Base-by-base conservation (phyloP, 2,797 vertebrate species). In the Aulostomus chinensis region DNA sequence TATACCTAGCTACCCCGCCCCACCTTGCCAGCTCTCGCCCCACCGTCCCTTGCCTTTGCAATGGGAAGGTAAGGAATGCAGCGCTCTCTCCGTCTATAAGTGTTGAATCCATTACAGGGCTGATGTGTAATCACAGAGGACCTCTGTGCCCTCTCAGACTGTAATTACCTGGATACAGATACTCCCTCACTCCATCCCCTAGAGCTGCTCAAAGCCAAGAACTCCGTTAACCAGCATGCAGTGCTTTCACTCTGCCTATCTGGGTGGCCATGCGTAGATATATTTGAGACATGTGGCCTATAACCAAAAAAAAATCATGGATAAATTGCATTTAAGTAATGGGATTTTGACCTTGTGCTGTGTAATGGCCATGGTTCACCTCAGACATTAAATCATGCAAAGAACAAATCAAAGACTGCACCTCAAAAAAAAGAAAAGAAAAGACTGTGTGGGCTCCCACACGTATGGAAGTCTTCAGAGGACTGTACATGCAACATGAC, bases 41-140 rank as follows among this genome's bases (percentile, higher is more conserved):
- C 1, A 65, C 70, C 50, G 26, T 59, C 73, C 74, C 77, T 67
- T 69, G 68, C 82, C 30, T 80, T 68, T 30, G 46, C 72, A 12
- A 65, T 36, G 58, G 76, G 55, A 75, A 72, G 71, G 77, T 63
- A 76, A 75, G 78, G 88, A 89, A 88, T 69, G 76, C 66, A 37
- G 39, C 58, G 26, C 70, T 45, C 69, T 37, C 77, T 71, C 85
- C 65, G 54, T 90, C 86, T 90, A 76, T 88, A 91, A 91, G 87
- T 90, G 89, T 90, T 91, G 90, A 92, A 92, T 92, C 89, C 88
- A 91, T 92, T 93, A 92, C 88, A 66, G 82, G 71, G 68, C 85
- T 92, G 88, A 92, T 93, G 88, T 91, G 91, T 92, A 93, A 92
- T 92, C 91, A 91, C 88, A 78, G 84, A 86, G 79, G 82, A 88